A percentile compares a stretch with the other conserved stretches of the same genome.
These are phyloP conservation scores for Mastacembelus armatus DNA, from an alignment of 2,797 vertebrate species.

Conservation along the genomic window DNA sequence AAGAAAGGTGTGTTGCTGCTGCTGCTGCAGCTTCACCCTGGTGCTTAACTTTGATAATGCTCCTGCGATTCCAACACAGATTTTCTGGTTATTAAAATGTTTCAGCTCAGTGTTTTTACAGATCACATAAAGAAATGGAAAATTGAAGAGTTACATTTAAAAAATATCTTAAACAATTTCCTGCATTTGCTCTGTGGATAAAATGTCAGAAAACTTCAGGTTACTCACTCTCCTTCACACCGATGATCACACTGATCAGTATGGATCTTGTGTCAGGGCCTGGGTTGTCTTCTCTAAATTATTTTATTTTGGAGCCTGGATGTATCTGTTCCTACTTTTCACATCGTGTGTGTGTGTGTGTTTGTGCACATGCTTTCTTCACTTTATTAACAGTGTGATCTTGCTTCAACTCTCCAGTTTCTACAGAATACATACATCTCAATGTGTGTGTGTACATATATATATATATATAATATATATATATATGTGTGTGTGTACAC, in stretches of 20 bases:
- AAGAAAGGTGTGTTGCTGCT: constrained; percentile 7
- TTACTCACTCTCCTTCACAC: too few relatives aligned
- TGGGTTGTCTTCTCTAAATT: neutral
- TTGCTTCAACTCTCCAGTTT: neutral
- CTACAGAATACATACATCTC: neutral
- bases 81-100: neutral
- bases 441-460: constrained; percentile 2
- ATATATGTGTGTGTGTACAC: constrained; percentile 4
- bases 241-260: neutral
- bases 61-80: rapidly evolving
- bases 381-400: constrained; percentile 12
- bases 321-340: too few relatives aligned
- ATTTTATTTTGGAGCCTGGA: neutral
- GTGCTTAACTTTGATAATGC: neutral
- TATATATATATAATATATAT: too few relatives aligned
- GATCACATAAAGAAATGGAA: neutral
- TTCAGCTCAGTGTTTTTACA: neutral
- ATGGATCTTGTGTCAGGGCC: neutral
- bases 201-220: neutral
- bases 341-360: neutral
- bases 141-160: neutral
- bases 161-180: neutral
- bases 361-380: neutral
- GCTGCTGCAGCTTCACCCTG: neutral
- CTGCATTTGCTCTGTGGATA: too few relatives aligned